These are phyloP conservation scores for Phodopus roborovskii DNA, from an alignment of 2,113 vertebrate species.

Conservation along the genomic window DNA sequence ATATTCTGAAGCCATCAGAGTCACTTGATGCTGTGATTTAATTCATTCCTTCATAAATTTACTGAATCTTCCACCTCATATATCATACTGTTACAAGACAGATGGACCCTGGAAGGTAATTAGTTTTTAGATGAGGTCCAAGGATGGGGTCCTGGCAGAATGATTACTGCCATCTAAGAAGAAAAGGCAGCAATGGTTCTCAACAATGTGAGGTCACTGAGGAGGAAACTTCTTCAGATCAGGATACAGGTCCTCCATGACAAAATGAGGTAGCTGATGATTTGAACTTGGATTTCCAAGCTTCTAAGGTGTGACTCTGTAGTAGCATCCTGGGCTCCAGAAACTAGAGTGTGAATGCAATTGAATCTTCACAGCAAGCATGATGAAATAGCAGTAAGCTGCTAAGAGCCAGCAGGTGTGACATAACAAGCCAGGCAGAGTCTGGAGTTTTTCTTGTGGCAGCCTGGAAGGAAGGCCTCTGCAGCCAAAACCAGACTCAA, in stretches of 20 bases:
- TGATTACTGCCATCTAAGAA: background rate
- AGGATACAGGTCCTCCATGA: too few relatives aligned
- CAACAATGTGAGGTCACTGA: background rate
- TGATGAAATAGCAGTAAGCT: background rate
- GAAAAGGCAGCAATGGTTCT: background rate
- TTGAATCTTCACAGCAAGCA: background rate
- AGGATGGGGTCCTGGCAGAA: accelerated
- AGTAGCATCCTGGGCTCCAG: background rate
- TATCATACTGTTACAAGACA: too few relatives aligned
- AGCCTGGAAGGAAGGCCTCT: background rate
- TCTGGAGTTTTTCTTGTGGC: background rate
- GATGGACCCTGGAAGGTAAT: background rate
- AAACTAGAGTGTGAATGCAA: background rate
- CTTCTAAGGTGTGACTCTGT: background rate
- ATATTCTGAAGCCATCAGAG: background rate
- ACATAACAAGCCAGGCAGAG: too few relatives aligned
- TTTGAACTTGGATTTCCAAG: background rate
- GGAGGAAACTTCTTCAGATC: background rate
- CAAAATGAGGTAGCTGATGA: background rate
- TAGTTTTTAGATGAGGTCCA: background rate
- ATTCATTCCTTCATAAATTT: background rate
- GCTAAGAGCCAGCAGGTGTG: background rate
- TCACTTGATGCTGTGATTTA: background rate
- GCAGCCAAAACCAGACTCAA: too few relatives aligned
- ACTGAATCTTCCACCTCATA: too few relatives aligned